A percentile compares a stretch with the other conserved stretches of the same genome.
These are phyloP conservation scores for Darevskia mixta DNA, from an alignment of 2,797 vertebrate genomes.

Conservation along the genomic window DNA sequence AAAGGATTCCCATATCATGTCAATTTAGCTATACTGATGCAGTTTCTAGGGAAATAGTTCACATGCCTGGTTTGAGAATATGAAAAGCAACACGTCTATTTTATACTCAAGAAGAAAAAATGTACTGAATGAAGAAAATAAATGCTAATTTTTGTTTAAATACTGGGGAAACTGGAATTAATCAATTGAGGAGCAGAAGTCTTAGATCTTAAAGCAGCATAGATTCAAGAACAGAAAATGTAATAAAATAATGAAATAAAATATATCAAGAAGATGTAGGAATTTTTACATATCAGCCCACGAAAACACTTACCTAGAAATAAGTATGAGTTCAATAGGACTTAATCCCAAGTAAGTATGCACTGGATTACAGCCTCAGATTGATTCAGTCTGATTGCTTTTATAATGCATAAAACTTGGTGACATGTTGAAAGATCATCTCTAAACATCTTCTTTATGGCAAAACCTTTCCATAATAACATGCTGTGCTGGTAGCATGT, in stretches of 20 bases:
- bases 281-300: background rate
- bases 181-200: background rate
- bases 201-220: background rate
- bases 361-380: background rate
- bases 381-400: background rate
- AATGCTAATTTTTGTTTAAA: background rate
- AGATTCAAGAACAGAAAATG: slow-evolving; percentile 20
- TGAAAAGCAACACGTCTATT: background rate
- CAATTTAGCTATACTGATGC: slow-evolving; percentile 33
- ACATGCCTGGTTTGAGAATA: background rate
- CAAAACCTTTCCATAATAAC: slow-evolving; percentile 50
- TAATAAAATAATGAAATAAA: background rate
- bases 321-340: background rate
- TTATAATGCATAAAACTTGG: slow-evolving; percentile 27
- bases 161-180: slow-evolving; percentile 7
- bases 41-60: background rate
- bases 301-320: background rate
- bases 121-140: background rate
- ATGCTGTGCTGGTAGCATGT: slow-evolving; percentile 5
- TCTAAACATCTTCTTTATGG: slow-evolving; percentile 30
- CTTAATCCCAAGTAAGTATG: background rate
- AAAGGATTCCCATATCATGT: slow-evolving; percentile 32
- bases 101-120: slow-evolving; percentile 24
- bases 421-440: slow-evolving; percentile 42
- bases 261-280: background rate